Evolutionary conservation across 2,113 vertebrate species (phyloP), one percentile per base, ranked within the genome.

Genomic region (Shinisaurus crocodilurus): DNA sequence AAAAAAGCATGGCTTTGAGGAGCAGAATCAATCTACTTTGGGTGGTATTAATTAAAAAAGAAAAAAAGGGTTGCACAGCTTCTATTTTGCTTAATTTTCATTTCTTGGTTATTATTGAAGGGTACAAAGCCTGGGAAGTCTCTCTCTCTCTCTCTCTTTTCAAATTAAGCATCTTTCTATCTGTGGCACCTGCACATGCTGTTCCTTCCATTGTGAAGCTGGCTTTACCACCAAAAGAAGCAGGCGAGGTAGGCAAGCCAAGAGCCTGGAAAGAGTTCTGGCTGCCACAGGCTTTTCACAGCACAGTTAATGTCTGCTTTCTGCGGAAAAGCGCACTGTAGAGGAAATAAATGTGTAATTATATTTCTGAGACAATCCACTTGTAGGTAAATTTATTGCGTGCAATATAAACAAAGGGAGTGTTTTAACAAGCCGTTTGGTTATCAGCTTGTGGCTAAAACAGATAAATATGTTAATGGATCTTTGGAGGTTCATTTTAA

Each of bases 81-180:
- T 67, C n/a, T 12, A 67, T 6, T 13, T 8, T 75, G 60, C 67
- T 79, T 9, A 43, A 54, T 67, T 86, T 76, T 29, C 63, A 72
- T 54, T 45, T 18, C 87, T 40, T 88, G 72, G 34, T 37, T 89
- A 90, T 94, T 75, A 37, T 54, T 50, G 37, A 92, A 84, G 45
- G 74, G 2, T 18, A 87, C 67, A 72, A 79, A 32, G 79, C n/a
- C 82, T 0, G 0, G 16, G 79, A 2, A 87, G 13, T 25, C 0
- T 67, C 40, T 32, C 75, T 76, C 10, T 37, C 13, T 37, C 4
- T 75, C 32, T 40, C 40, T 88, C 77, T 92, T 80, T 92, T 85
- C 85, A 94, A 94, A 81, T 80, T 67, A 87, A 72, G 6, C 88
- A 93, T n/a, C n/a, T n/a, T n/a, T 43, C 76, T 63, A 69, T 15